A percentile compares a stretch with the other conserved stretches of the same genome.
These are phyloP conservation scores for Hippolais icterina DNA, from an alignment of 2,113 vertebrate genomes.

Conservation along the genomic window DNA sequence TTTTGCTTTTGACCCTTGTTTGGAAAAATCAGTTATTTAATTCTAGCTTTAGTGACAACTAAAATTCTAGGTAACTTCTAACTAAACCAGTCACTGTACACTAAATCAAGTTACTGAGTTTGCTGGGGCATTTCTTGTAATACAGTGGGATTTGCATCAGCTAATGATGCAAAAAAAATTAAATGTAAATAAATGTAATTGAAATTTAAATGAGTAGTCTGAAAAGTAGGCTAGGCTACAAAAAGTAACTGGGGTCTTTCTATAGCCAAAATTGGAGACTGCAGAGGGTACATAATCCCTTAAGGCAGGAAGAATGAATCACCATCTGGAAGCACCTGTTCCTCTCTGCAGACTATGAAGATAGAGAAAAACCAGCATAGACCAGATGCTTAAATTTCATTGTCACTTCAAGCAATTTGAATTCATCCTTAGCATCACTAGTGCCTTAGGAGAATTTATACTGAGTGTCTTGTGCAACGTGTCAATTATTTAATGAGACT, in stretches of 20 bases:
- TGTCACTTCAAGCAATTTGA: neutral
- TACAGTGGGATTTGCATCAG: neutral
- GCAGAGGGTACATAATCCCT: neutral
- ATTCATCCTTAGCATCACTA: neutral
- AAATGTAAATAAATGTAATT: neutral
- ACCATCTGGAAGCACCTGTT: neutral
- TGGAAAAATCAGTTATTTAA: neutral
- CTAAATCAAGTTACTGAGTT: neutral
- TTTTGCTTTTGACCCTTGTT: neutral
- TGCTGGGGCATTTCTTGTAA: neutral
- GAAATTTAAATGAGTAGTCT: neutral
- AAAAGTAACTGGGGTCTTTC: neutral
- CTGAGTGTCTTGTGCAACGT: neutral
- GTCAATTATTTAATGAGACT: neutral
- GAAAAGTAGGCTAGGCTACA: neutral
- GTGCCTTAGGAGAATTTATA: neutral
- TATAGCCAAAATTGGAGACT: neutral
- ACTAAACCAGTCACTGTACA: neutral
- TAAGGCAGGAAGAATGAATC: neutral
- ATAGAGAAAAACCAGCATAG: neutral
- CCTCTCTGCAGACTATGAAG: neutral
- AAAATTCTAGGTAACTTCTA: neutral
- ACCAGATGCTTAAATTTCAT: neutral
- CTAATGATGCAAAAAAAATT: neutral
- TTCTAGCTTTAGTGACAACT: neutral